Evolutionary conservation across 2,888 invertebrate species (phyloP).

Genomic region (Halocaridina rubra): DNA sequence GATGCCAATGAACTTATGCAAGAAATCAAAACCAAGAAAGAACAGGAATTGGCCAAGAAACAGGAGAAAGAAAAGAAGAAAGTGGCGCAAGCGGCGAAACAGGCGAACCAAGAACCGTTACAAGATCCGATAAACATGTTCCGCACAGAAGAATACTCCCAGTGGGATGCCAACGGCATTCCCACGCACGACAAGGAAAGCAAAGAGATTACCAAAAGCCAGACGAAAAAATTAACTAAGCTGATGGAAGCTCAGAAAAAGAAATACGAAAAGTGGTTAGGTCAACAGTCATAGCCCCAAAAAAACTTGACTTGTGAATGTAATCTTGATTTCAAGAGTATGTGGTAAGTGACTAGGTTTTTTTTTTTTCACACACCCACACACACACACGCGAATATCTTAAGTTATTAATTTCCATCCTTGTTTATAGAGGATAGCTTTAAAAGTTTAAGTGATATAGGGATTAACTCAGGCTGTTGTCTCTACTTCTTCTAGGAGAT

Average conservation of each 20-base stretch:
- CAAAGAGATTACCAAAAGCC: slow-evolving; percentile 91
- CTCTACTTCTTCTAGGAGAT: too few relatives aligned
- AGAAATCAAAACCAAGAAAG: slow-evolving; percentile 84
- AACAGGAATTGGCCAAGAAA: slow-evolving; percentile 77
- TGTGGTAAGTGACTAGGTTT: too few relatives aligned
- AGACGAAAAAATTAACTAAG: slow-evolving; percentile 89
- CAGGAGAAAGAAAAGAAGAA: slow-evolving; percentile 83
- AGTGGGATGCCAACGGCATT: slow-evolving; percentile 91
- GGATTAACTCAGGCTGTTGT: too few relatives aligned
- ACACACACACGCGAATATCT: too few relatives aligned
- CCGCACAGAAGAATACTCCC: slow-evolving; percentile 85
- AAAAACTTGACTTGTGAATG: too few relatives aligned
- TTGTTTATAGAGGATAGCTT: too few relatives aligned
- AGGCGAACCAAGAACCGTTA: slow-evolving; percentile 83
- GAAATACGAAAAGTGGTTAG: slow-evolving; percentile 80
- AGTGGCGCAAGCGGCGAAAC: slow-evolving; percentile 78
- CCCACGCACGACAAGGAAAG: slow-evolving; percentile 92
- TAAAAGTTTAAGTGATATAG: too few relatives aligned
- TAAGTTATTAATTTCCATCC: too few relatives aligned
- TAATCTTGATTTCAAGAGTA: too few relatives aligned
- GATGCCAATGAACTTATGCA: slow-evolving; percentile 83
- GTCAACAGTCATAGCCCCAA: too few relatives aligned
- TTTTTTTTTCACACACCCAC: too few relatives aligned
- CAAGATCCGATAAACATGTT: slow-evolving; percentile 91
- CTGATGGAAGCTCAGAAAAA: slow-evolving; percentile 89